A percentile compares a stretch with the other conserved stretches of the same genome.
Evolutionary conservation across 2,797 vertebrate species (phyloP).

Genomic region (Acanthurus lineatus): DNA sequence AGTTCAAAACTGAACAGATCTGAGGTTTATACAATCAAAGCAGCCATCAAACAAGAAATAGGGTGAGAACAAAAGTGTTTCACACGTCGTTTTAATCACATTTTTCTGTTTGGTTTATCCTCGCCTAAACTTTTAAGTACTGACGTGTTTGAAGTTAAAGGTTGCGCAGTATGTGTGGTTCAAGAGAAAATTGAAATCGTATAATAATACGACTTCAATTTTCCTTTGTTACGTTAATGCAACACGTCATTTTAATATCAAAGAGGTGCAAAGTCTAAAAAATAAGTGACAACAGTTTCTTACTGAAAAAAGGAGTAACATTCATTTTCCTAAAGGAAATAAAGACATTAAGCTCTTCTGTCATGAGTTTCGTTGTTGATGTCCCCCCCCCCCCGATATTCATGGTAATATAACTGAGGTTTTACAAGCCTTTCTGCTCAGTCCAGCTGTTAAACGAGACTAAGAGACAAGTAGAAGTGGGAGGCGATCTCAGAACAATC

Average conservation of each 20-base stretch:
- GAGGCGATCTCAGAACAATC: constrained; percentile 66
- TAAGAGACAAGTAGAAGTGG: constrained; percentile 56
- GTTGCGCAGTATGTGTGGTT: not conserved
- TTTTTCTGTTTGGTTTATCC: constrained; percentile 6
- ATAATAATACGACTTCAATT: constrained; percentile 14
- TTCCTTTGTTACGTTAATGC: constrained; percentile 40
- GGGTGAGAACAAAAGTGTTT: too few species aligned
- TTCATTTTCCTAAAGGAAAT: constrained; percentile 51
- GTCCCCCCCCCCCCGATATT: constrained; percentile 44
- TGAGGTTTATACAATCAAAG: constrained; percentile 14
- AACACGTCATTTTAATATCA: constrained; percentile 40
- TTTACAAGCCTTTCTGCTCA: constrained; percentile 68
- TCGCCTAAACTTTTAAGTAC: not conserved
- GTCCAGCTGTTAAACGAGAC: constrained; percentile 72
- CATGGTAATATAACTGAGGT: constrained; percentile 67
- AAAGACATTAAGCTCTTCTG: constrained; percentile 49
- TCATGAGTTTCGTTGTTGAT: constrained; percentile 47
- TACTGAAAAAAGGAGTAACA: not conserved
- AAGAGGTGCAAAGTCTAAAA: constrained; percentile 51
- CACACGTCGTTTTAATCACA: too few species aligned
- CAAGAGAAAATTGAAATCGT: constrained; percentile 25
- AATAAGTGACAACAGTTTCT: constrained; percentile 12
- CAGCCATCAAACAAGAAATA: not conserved
- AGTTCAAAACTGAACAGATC: not conserved
- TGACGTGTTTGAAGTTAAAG: constrained; percentile 35